phyloP scores from a whole-genome alignment of 2,888 invertebrate species.

The Diadegma fenestrale region DNA sequence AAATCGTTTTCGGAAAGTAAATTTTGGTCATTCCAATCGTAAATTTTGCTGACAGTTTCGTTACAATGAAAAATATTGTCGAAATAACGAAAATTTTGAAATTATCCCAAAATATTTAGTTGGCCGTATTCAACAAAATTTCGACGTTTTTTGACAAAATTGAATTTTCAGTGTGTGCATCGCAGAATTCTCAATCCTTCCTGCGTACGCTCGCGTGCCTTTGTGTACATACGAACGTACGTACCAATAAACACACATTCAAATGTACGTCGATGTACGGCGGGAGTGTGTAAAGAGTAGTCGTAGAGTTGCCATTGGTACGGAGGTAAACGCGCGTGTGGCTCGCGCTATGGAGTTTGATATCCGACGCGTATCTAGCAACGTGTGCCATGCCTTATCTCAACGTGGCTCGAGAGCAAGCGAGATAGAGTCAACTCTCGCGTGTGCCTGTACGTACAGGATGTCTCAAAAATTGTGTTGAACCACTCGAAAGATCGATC shows the following conservation, averaged over 20 bases:
- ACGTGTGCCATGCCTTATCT: conserved; percentile 84
- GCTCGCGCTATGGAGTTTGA: conserved; percentile 68
- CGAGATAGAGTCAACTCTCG: conserved; percentile 49
- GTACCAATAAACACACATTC: neutral
- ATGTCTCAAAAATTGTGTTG: conserved; percentile 13
- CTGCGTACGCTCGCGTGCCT: conserved; percentile 10
- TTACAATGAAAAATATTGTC: too few species aligned
- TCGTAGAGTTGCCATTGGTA: conserved; percentile 60
- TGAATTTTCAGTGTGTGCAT: too few species aligned
- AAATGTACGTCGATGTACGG: neutral
- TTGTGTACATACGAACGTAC: neutral
- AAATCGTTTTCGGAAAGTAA: too few species aligned
- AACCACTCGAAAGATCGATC: neutral
- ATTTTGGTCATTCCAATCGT: too few species aligned
- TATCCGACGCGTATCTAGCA: conserved; percentile 84
- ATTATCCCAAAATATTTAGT: too few species aligned
- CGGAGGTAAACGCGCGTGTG: conserved; percentile 65
- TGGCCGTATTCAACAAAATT: too few species aligned
- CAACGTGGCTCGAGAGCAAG: conserved; percentile 60
- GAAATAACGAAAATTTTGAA: too few species aligned
- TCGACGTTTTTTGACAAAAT: too few species aligned
- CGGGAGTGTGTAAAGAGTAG: conserved; percentile 10
- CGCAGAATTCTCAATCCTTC: conserved; percentile 28
- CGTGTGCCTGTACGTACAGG: conserved; percentile 8
- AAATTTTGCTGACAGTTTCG: too few species aligned